Conservation (phyloP, 2,888 invertebrate genomes). For the Sabatieria punctata region DNA sequence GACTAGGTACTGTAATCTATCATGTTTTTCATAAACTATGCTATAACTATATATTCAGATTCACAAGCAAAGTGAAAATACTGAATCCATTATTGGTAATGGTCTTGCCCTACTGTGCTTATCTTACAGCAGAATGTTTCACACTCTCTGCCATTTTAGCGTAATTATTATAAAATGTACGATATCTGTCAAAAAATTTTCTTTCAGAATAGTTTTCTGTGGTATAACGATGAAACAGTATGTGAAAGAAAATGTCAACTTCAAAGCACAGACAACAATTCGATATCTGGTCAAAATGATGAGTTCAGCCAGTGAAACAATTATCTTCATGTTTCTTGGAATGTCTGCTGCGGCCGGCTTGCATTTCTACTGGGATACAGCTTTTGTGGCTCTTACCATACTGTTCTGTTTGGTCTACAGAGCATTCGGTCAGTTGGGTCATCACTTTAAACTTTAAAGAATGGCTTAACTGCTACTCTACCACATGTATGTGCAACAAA, state of each 20-base stretch:
- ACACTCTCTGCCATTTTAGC: constrained; percentile 91
- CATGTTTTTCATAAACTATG: too few relatives aligned
- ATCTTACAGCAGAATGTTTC: constrained; percentile 87
- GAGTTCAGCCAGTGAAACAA: constrained; percentile 87
- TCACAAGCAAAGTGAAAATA: constrained; percentile 81
- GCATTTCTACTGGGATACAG: constrained; percentile 85
- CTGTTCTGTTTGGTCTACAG: constrained; percentile 76
- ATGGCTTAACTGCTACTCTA: too few relatives aligned
- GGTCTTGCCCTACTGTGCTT: constrained; percentile 87
- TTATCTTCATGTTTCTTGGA: constrained; percentile 97
- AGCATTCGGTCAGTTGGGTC: constrained; percentile 57
- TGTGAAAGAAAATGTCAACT: constrained; percentile 89
- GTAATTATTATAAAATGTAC: too few relatives aligned
- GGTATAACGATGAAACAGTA: constrained; percentile 99
- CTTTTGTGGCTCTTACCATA: constrained; percentile 76
- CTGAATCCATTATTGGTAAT: constrained; percentile 97
- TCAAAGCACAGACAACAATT: constrained; percentile 90
- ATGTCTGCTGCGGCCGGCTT: constrained; percentile 79
- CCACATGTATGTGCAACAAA: too few relatives aligned
- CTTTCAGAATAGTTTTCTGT: constrained; percentile 93
- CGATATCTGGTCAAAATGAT: constrained; percentile 99
- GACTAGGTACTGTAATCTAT: too few relatives aligned
- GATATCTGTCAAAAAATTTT: too few relatives aligned
- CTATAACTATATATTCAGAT: too few relatives aligned
- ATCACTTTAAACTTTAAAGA: too few relatives aligned